Percentiles rank a stretch among this genome's conserved stretches.
phyloP scores from a whole-genome alignment of 2,888 invertebrate species.

The Drosophila fulvimacula region DNA sequence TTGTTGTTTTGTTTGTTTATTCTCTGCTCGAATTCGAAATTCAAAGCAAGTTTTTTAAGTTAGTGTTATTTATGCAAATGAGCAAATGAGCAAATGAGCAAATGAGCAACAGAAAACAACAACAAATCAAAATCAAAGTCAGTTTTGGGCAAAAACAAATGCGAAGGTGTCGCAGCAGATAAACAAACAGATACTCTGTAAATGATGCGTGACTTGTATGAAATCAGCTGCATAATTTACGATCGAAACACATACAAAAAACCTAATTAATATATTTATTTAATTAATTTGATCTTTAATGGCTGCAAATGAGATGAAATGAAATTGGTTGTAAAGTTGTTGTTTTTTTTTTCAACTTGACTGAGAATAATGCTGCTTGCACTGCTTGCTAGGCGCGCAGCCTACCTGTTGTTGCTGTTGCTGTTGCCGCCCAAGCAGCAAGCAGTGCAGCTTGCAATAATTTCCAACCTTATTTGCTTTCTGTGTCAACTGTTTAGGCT shows the following conservation, averaged over 20 bases:
- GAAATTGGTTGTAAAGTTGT: too few species aligned
- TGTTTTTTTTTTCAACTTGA: too few species aligned
- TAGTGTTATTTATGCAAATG: slow-evolving; percentile 78
- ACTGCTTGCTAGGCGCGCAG: slow-evolving; percentile 11
- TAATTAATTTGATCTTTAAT: neutral
- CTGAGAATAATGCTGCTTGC: neutral
- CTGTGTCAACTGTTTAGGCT: slow-evolving; percentile 46
- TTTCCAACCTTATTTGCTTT: slow-evolving; percentile 39
- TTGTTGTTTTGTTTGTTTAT: slow-evolving; percentile 7
- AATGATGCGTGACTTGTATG: slow-evolving; percentile 6
- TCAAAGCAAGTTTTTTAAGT: slow-evolving; percentile 79
- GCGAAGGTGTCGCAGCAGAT: slow-evolving; percentile 12
- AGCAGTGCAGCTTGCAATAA: slow-evolving; percentile 33
- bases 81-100: neutral
- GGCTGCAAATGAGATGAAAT: neutral
- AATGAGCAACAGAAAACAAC: neutral
- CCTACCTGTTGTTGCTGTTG: neutral
- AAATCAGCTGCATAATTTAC: slow-evolving; percentile 3
- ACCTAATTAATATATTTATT: neutral
- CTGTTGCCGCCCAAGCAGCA: neutral
- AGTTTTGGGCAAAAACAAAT: slow-evolving; percentile 14
- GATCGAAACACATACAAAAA: neutral
- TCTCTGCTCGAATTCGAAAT: slow-evolving; percentile 39
- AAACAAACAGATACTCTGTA: slow-evolving; percentile 29
- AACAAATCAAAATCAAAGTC: slow-evolving; percentile 27